Percentiles rank a stretch among this genome's conserved stretches.
phyloP scores from a whole-genome alignment of 2,888 invertebrate genomes.

The Drosophila leonis region DNA sequence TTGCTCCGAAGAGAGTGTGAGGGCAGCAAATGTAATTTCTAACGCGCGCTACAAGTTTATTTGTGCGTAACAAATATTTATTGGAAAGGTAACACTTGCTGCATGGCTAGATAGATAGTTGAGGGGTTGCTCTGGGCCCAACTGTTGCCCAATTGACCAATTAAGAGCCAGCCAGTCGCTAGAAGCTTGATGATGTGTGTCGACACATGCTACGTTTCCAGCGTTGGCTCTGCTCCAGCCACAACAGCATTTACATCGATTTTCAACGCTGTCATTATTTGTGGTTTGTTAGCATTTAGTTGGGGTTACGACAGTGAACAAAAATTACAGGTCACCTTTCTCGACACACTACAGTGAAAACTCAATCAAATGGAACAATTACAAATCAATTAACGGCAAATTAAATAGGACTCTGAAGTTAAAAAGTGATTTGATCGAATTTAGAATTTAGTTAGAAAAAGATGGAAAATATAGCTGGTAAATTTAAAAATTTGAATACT shows the following conservation, averaged over 20 bases:
- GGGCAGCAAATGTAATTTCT: conserved; percentile 55
- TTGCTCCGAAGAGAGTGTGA: conserved; percentile 43
- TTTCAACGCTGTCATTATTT: conserved; percentile 52
- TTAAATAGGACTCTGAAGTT: background rate
- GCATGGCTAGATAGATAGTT: conserved; percentile 12
- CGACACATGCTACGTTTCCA: conserved; percentile 49
- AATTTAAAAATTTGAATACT: background rate
- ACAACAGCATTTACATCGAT: conserved; percentile 35
- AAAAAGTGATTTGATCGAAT: background rate
- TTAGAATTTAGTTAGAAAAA: background rate
- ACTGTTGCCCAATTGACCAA: conserved; percentile 75
- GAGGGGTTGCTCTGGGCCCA: conserved; percentile 22
- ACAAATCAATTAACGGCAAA: background rate
- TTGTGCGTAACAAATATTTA: conserved; percentile 82
- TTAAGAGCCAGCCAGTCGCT: conserved; percentile 57
- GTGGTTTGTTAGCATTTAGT: conserved; percentile 47
- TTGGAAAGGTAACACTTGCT: conserved; percentile 81
- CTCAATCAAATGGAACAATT: conserved; percentile 19
- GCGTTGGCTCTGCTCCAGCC: conserved; percentile 21
- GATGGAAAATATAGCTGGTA: background rate
- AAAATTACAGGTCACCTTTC: conserved; percentile 8
- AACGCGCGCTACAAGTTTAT: conserved; percentile 75
- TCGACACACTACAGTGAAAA: conserved; percentile 39
- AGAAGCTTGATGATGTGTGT: conserved; percentile 58
- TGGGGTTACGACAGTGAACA: conserved; percentile 8